Percentiles rank a stretch among this genome's conserved stretches.
Evolutionary conservation across 1,140 invertebrate species (phyloP).

Genomic region (Chrysomallon squamiferum): DNA sequence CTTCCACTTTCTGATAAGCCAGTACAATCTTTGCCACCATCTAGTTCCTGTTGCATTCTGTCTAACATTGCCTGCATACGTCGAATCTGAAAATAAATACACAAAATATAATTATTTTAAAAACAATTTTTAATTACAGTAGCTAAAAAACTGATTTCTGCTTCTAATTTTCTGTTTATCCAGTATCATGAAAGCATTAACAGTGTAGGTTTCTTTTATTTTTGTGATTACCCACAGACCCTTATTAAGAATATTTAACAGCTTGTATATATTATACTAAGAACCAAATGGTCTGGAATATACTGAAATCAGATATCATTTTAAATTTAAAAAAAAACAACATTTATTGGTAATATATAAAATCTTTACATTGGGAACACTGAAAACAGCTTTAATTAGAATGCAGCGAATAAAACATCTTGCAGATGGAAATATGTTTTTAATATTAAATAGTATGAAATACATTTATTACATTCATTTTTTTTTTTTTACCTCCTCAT

Average conservation of each 20-base stretch:
- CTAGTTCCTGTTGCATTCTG: constrained; percentile 92
- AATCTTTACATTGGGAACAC: too few relatives aligned
- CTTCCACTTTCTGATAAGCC: too few relatives aligned
- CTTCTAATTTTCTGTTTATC: neutral
- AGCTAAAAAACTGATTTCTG: neutral
- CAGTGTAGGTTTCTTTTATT: neutral
- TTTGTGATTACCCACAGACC: neutral
- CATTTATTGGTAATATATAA: too few relatives aligned
- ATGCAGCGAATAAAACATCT: neutral
- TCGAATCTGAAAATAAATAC: constrained; percentile 35
- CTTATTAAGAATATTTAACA: neutral
- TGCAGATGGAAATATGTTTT: neutral
- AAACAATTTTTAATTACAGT: neutral
- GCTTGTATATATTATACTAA: neutral
- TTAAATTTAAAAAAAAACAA: neutral
- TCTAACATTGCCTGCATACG: constrained; percentile 87
- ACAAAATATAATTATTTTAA: neutral
- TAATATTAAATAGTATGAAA: neutral
- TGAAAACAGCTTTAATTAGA: too few relatives aligned
- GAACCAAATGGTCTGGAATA: too few relatives aligned
- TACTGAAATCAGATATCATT: neutral
- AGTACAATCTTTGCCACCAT: constrained; percentile 10
- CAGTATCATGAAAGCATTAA: neutral
- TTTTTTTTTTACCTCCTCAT: constrained; percentile 83
- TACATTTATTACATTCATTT: too few relatives aligned